These are phyloP conservation scores for Corvus hawaiiensis DNA, from an alignment of 2,113 vertebrate genomes.

Conservation along the genomic window DNA sequence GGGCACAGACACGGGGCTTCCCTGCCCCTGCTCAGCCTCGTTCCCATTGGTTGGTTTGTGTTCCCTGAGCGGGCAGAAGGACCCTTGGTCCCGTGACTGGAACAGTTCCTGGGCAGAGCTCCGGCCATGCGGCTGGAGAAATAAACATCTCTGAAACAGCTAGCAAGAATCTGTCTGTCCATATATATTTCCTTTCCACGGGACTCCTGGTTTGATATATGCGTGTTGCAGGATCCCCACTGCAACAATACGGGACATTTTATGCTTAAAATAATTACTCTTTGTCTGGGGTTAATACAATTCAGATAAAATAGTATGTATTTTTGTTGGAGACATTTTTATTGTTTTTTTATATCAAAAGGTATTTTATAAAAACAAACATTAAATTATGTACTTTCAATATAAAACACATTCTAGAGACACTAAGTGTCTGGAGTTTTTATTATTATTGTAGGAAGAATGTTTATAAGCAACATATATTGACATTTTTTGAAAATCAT, in stretches of 20 bases:
- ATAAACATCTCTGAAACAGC: too few relatives aligned
- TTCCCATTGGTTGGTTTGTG: too few relatives aligned
- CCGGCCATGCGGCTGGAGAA: too few relatives aligned
- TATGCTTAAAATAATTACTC: not conserved
- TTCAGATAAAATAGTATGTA: not conserved
- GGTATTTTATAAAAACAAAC: not conserved
- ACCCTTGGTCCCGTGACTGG: too few relatives aligned
- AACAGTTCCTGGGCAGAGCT: too few relatives aligned
- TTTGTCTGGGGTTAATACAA: not conserved
- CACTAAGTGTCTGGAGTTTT: rapidly evolving
- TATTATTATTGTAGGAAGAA: not conserved
- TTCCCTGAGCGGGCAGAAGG: too few relatives aligned
- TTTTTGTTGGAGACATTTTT: not conserved
- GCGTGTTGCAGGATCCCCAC: too few relatives aligned
- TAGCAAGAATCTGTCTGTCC: too few relatives aligned
- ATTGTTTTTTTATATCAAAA: not conserved
- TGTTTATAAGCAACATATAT: not conserved
- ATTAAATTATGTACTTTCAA: not conserved
- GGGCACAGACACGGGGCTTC: too few relatives aligned
- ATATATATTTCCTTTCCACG: too few relatives aligned
- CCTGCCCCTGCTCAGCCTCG: too few relatives aligned
- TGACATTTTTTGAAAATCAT: not conserved
- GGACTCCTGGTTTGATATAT: too few relatives aligned
- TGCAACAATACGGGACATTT: not conserved
- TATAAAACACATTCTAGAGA: not conserved